A percentile compares a stretch with the other conserved stretches of the same genome.
These are phyloP conservation scores for Pyrrhosoma nymphula DNA, from an alignment of 2,888 invertebrate species.

Conservation along the genomic window DNA sequence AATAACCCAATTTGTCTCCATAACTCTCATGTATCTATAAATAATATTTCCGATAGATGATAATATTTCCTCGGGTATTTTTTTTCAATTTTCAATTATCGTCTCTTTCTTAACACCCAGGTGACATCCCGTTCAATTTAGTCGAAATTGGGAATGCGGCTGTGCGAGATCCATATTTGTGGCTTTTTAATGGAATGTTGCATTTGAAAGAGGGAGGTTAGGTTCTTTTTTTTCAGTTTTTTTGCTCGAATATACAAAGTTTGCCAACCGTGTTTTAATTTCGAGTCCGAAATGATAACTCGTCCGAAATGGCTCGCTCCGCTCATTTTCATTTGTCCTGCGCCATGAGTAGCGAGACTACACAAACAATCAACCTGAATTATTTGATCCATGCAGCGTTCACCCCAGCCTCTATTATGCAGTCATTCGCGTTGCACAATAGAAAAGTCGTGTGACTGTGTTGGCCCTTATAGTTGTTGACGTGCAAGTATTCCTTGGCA, in stretches of 20 bases:
- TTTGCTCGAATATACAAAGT: not conserved
- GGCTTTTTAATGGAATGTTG: not conserved
- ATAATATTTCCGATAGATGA: too few species aligned
- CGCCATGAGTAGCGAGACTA: not conserved
- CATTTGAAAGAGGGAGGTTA: not conserved
- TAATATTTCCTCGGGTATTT: too few species aligned
- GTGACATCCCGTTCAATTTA: too few species aligned
- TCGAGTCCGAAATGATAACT: not conserved
- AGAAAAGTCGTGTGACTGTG: not conserved
- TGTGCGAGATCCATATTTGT: not conserved
- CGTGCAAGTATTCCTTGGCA: not conserved
- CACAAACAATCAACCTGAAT: constrained; percentile 12
- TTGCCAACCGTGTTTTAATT: not conserved
- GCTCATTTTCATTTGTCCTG: not conserved
- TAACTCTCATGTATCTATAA: too few species aligned
- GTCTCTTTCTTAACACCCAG: too few species aligned
- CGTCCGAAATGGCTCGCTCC: not conserved
- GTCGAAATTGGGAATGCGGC: too few species aligned
- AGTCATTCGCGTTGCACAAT: not conserved
- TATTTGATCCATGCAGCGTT: not conserved
- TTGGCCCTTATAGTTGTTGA: not conserved
- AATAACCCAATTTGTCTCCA: too few species aligned
- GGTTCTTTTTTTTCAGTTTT: not conserved
- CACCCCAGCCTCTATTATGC: not conserved
- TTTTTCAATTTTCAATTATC: too few species aligned